Evolutionary conservation across 2,888 invertebrate genomes (phyloP), one percentile per base, ranked within the genome.

Genomic region (Axea sp.): DNA sequence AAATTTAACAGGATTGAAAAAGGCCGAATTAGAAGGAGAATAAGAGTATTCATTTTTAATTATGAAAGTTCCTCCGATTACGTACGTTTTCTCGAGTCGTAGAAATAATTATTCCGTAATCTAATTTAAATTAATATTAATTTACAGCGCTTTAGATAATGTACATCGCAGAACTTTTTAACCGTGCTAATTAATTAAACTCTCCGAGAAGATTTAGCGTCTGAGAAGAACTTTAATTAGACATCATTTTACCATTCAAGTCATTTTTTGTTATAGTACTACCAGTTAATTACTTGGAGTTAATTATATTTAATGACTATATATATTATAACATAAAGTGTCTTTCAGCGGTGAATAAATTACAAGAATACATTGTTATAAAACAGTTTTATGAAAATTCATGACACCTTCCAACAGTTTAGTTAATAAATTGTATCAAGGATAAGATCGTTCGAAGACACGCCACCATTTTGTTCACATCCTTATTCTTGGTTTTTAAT

Each of bases 301-400:
- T 43, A 33, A 53, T 64, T 64, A 43, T 9, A 14, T 17, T n/a
- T 14, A 17, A 49, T 31, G 9, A 15, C 49, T 49, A 24, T 31
- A 39, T 41, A 39, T 49, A 49, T 49, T 62, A 43, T 43, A 53
- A 45, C 14, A 14, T 37, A 19, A 65, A 53, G 7, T 37, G 53
- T 64, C 41, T 28, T 6, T 47, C 26, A 22, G 14, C 12, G 43
- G 19, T 19, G 37, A 26, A 65, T 45, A 65, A 45, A 53, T 51
- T 22, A 24, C n/a, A 8, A 3, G 33, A 8, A 14, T 12, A 43
- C 41, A 33, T 33, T 31, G 37, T 45, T 37, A 11, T n/a, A 37
- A 41, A 43, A 53, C 8, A 9, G 3, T 55, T 24, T 30, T 37
- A 67, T 39, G 19, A 47, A 57, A 45, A 67, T 67, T 14, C 67